Evolutionary conservation across 64 coral and sea anemone species (phyloP).

Genomic region (Montipora efflorescens): DNA sequence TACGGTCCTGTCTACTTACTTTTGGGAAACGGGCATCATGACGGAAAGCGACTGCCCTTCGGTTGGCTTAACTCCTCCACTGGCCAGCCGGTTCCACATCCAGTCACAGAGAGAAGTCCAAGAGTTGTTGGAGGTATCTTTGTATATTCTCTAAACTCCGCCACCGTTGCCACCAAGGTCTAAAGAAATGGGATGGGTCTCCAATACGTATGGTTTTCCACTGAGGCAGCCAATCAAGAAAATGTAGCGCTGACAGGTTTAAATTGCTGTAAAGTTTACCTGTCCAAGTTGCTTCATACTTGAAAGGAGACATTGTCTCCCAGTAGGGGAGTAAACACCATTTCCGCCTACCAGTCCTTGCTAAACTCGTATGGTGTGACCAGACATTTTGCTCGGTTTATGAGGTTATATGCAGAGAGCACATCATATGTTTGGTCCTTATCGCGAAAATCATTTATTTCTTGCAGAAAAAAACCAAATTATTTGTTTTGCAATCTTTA

Average conservation of each 20-base stretch:
- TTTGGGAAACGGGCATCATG: slow-evolving; percentile 35
- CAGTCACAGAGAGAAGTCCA: slow-evolving; percentile 41
- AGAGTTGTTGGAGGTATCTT: slow-evolving; percentile 36
- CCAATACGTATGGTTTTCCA: slow-evolving; percentile 42
- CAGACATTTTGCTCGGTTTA: slow-evolving; percentile 15
- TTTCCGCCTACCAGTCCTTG: slow-evolving; percentile 24
- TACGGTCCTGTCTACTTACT: slow-evolving; percentile 37
- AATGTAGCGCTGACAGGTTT: slow-evolving; percentile 39
- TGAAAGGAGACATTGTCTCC: slow-evolving; percentile 31
- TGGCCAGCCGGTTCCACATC: slow-evolving; percentile 32
- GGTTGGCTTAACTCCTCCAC: slow-evolving; percentile 20
- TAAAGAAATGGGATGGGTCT: slow-evolving; percentile 50
- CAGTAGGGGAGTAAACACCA: slow-evolving; percentile 36
- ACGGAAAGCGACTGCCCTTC: slow-evolving; percentile 42
- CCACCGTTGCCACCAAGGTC: slow-evolving; percentile 25
- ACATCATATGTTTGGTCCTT: too few species aligned
- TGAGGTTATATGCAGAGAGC: too few species aligned
- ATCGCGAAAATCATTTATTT: slow-evolving; percentile 51
- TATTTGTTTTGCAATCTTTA: slow-evolving; percentile 15
- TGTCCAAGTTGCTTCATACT: slow-evolving; percentile 37
- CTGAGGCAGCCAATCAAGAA: slow-evolving; percentile 46
- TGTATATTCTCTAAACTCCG: slow-evolving; percentile 30
- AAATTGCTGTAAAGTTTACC: slow-evolving; percentile 34
- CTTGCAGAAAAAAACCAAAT: slow-evolving; percentile 28
- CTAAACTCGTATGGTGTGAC: slow-evolving; percentile 34